Conservation (phyloP, 2,113 vertebrate species). For the Siniperca knerii region DNA sequence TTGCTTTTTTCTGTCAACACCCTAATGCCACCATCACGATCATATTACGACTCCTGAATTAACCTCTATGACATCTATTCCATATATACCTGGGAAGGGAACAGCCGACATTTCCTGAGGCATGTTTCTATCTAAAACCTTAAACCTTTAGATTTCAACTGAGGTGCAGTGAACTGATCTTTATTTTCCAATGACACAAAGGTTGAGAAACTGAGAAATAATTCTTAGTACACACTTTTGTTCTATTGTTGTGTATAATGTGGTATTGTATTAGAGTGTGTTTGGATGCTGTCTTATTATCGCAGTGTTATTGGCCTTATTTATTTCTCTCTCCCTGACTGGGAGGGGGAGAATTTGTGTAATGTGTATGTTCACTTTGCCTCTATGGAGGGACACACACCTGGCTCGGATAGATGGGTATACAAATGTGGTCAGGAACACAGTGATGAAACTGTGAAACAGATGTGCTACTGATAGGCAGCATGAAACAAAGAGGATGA, state of each 20-base stretch:
- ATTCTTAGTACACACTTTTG: background rate
- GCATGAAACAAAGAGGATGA: constrained; percentile 28
- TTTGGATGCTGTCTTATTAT: background rate
- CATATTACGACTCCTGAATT: constrained; percentile 3
- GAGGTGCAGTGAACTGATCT: background rate
- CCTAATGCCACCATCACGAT: background rate
- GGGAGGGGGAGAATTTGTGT: background rate
- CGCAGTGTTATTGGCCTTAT: background rate
- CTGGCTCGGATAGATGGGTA: background rate
- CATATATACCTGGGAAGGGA: background rate
- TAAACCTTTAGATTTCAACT: constrained; percentile 1
- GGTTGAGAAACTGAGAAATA: background rate
- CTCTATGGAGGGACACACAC: background rate
- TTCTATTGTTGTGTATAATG: background rate
- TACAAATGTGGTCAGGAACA: constrained; percentile 31
- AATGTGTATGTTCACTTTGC: background rate
- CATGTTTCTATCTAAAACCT: constrained; percentile 2
- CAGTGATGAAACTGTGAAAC: constrained; percentile 26
- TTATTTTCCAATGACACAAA: background rate
- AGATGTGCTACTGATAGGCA: constrained; percentile 51
- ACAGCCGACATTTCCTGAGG: background rate
- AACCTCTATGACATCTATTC: constrained; percentile 2
- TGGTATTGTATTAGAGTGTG: background rate
- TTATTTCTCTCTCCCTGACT: background rate
- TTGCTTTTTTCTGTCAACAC: background rate